Base-by-base conservation (phyloP, 2,888 invertebrate species). In the Ferdinandea cuprea region DNA sequence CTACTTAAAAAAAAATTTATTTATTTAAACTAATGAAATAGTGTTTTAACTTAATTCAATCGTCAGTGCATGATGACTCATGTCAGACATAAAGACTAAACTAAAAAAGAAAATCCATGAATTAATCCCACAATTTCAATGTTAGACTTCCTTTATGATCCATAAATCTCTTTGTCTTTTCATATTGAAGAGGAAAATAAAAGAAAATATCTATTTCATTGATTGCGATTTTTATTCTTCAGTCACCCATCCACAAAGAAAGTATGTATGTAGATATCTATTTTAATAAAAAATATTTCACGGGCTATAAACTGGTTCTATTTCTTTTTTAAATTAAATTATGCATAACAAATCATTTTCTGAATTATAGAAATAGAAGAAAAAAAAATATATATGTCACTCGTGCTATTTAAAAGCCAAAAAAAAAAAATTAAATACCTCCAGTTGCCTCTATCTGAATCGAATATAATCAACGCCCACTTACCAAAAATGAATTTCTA, bases 381-480 rank as follows among this genome's bases (percentile, higher is more conserved):
- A 25, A 19, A 32, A 46, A 50, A 71, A 40, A 61, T 44, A 48
- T 50, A 37, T 66, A 40, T 74, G 63, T 65, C 61, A 78, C 73
- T 73, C 58, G 56, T 63, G 30, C 44, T 54, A 40, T 68, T 52
- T 72, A 59, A 61, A 56, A 46, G 7, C 0, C 3, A n/a, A 37
- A 37, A 37, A 13, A 37, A 11, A 13, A 15, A 13, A 40, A n/a
- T 40, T 1, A 1, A 9, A 37, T 61, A 61, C 48, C 25, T 74
- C 35, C n/a, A 25, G 25, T 25, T 25, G 25, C 5, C 25, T 25
- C 44, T 50, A 63, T 11, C 11, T 58, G 42, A 44, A 40, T 73
- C 44, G 42, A 42, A 50, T 63, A 35, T 76, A 71, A 80, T 73
- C 65, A 71, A 74, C 80, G 74, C 80, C 80, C 80, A 81, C 80